These are phyloP conservation scores for Gerris lacustris DNA, from an alignment of 2,888 invertebrate species.

Conservation along the genomic window DNA sequence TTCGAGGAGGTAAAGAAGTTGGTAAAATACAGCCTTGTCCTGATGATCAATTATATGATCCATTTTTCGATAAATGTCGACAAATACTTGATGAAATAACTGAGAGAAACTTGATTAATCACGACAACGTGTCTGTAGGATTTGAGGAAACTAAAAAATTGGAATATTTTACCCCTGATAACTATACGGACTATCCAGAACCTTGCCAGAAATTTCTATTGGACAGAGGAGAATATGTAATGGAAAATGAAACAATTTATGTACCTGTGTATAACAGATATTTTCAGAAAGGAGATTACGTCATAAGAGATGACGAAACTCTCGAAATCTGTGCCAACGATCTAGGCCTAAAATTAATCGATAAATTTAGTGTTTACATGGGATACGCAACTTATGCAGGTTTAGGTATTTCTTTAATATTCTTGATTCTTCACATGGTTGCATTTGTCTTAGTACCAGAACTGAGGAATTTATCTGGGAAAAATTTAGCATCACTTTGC, in stretches of 20 bases:
- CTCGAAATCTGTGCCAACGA: conserved; percentile 35
- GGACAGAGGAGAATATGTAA: conserved; percentile 35
- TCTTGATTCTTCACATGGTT: conserved; percentile 39
- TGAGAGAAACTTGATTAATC: neutral
- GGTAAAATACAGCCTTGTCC: conserved; percentile 33
- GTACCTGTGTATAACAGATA: conserved; percentile 35
- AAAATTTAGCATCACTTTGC: conserved; percentile 42
- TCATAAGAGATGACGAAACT: conserved; percentile 33
- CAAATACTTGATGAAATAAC: neutral
- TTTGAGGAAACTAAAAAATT: neutral
- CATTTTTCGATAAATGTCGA: conserved; percentile 39
- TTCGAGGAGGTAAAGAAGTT: conserved; percentile 32
- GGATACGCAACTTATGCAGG: conserved; percentile 34
- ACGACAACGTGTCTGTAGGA: neutral
- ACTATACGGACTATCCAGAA: conserved; percentile 19
- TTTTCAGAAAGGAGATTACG: conserved; percentile 34
- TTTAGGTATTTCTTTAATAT: conserved; percentile 39
- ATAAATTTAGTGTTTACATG: conserved; percentile 29
- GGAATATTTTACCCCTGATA: conserved; percentile 6
- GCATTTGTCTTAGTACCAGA: conserved; percentile 40
- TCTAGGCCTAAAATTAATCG: conserved; percentile 33
- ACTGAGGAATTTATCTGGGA: conserved; percentile 42
- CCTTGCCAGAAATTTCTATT: conserved; percentile 36
- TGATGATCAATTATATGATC: conserved; percentile 38
- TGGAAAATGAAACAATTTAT: conserved; percentile 34